Conservation (phyloP, 2,888 invertebrate species). For the Netelia virgata region DNA sequence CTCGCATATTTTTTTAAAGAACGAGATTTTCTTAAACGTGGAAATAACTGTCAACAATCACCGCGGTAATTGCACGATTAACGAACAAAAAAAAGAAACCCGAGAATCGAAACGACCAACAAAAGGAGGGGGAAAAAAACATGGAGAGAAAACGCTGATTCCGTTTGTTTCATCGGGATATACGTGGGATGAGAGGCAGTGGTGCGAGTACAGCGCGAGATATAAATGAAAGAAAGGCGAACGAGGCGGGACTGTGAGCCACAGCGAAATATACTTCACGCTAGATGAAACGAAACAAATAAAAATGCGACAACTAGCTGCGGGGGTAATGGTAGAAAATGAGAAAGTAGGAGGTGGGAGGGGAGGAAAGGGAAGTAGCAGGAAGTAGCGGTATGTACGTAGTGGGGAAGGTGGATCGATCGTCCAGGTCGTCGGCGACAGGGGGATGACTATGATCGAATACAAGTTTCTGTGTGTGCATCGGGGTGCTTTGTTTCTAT, state of each 20-base stretch:
- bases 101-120: not conserved
- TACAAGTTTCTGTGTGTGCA: not conserved
- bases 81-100: no score
- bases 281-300: slow-evolving; percentile 43
- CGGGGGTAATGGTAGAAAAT: slow-evolving; percentile 27
- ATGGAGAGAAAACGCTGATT: not conserved
- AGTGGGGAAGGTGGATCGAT: slow-evolving; percentile 33
- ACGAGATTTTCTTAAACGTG: no score
- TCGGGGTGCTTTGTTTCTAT: not conserved
- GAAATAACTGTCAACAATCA: no score
- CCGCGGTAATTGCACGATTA: no score
- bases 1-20: no score
- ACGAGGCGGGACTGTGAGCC: slow-evolving; percentile 9
- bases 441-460: slow-evolving; percentile 36
- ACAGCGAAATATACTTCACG: slow-evolving; percentile 28
- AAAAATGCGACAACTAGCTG: slow-evolving; percentile 22
- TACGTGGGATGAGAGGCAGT: slow-evolving; percentile 7
- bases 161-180: not conserved
- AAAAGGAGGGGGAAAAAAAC: not conserved
- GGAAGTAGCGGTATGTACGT: slow-evolving; percentile 18
- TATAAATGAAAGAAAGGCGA: slow-evolving; percentile 28
- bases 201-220: not conserved
- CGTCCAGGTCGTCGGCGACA: not conserved
- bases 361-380: not conserved
- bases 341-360: slow-evolving; percentile 23